Percentiles rank a stretch among this genome's conserved stretches.
These are phyloP conservation scores for Sebastes variabilis DNA, from an alignment of 2,797 vertebrate genomes.

Conservation along the genomic window DNA sequence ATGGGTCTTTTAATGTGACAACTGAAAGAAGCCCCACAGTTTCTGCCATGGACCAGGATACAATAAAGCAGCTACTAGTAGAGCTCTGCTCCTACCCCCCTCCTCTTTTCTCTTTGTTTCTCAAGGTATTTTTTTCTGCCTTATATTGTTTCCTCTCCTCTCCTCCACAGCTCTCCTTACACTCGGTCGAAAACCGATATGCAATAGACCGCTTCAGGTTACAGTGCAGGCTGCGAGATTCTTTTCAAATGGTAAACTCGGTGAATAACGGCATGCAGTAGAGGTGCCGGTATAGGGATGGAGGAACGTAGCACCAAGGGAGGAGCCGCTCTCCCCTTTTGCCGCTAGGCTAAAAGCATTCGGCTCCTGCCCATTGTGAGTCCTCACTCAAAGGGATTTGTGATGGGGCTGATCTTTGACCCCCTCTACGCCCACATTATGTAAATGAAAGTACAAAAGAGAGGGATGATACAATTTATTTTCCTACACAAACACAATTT, in stretches of 20 bases:
- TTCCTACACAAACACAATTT: constrained; percentile 17
- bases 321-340: constrained; percentile 67
- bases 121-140: constrained; percentile 26
- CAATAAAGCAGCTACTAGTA: constrained; percentile 57
- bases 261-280: constrained; percentile 54
- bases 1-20: constrained; percentile 73
- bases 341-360: constrained; percentile 73
- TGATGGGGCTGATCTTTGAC: constrained; percentile 87
- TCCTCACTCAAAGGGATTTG: constrained; percentile 81
- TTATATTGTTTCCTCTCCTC: constrained; percentile 28
- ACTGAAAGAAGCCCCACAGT: constrained; percentile 68
- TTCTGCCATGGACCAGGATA: constrained; percentile 51
- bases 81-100: constrained; percentile 36
- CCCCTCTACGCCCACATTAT: constrained; percentile 84
- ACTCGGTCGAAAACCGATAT: constrained; percentile 76
- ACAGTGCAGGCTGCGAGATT: constrained; percentile 72
- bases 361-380: constrained; percentile 73
- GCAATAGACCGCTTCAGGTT: constrained; percentile 78
- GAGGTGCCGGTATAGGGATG: constrained; percentile 55
- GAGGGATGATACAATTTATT: constrained; percentile 78
- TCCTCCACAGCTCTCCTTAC: constrained; percentile 47
- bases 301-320: constrained; percentile 46
- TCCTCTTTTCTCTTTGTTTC: constrained; percentile 62
- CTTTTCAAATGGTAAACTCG: constrained; percentile 72
- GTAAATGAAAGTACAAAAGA: constrained; percentile 82